Base-by-base conservation (phyloP, 2,797 vertebrate genomes). In the Champsocephalus gunnari region DNA sequence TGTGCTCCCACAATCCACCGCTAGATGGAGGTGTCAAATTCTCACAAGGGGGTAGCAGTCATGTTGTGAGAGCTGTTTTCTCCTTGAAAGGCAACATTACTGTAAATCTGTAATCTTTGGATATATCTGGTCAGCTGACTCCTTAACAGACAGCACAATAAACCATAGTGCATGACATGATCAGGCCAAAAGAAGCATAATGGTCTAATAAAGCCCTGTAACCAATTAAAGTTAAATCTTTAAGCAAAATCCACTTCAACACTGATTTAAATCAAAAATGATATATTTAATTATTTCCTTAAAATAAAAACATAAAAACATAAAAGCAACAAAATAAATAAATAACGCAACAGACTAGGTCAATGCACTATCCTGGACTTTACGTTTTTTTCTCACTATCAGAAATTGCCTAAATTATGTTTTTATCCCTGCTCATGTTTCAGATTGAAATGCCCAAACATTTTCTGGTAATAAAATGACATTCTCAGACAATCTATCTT, bases 1-100 rank as follows among this genome's bases (percentile, higher is more conserved):
- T 41, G 84, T 55, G 38, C 13, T 87, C 44, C 70, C 54, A 50
- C 13, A 38, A 56, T 56, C 0, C 55, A 68, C 89, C 92, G 89
- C 88, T 81, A 91, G 92, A 89, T 87, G 90, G 91, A 12, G 87
- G 32, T 79, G 69, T 84, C 47, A 77, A 69, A 63, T 65, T 49
- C 60, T 73, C n/a, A 63, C 38, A 63, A 9, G 47, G 12, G 16
- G 21, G 24, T 28, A n/a, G 55, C 2, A 67, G 19, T 71, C 56
- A 71, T 62, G 69, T 11, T 47, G 56, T 8, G 9, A 5, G 19
- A 34, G 19, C 17, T 41, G 8, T 44, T 56, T 68, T 5, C 21
- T 77, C 41, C 16, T 56, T 43, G 12, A 48, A 50, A 58, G 65
- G 17, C 5, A 32, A 24, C 8, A 4, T 9, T 28, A 47, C 12